Evolutionary conservation across 2,888 invertebrate genomes (phyloP), one percentile per base, ranked within the genome.

Genomic region (Agrochola circellaris): DNA sequence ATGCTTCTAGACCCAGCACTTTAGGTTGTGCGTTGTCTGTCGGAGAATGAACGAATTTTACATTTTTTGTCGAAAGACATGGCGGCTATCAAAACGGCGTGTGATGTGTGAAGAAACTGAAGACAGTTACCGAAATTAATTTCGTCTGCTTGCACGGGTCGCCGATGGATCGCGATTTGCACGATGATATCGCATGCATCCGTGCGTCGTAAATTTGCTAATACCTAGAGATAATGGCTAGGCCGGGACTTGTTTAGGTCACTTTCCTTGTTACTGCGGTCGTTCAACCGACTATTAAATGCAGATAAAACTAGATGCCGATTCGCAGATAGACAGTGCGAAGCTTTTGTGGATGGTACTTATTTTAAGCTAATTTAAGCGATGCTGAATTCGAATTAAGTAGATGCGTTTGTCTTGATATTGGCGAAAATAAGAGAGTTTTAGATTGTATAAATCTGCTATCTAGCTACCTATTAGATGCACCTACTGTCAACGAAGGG

Each of bases 151-250:
- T 70, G 60, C 70, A 69, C 73, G 58, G 45, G 68, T 51, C 38
- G 62, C 42, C 65, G 48, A 54, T 23, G 72, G 45, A 73, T 56
- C 51, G 60, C 60, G 77, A 64, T 23, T 17, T 74, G 72, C 72
- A 81, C 77, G 81, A 69, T 56, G 66, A 61, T 65, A 87, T 87
- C 88, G 87, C 88, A 87, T 87, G 86, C 89, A 90, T 90, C 90
- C 92, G 90, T 91, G 93, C 91, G 89, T 92, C 92, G 91, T 93
- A 92, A 92, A 94, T 93, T 93, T 86, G 92, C 91, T 93, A 93
- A 94, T 95, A 88, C 89, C 90, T 91, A 94, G 93, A 94, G 93
- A 93, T 93, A 94, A 93, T 93, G 90, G 91, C 90, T 93, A 92
- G 91, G 82, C 85, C 81, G 85, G 77, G 84, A 90, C 89, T 86